Conservation (phyloP, 2,888 invertebrate species). For the Scrobipalpa atriplicella region DNA sequence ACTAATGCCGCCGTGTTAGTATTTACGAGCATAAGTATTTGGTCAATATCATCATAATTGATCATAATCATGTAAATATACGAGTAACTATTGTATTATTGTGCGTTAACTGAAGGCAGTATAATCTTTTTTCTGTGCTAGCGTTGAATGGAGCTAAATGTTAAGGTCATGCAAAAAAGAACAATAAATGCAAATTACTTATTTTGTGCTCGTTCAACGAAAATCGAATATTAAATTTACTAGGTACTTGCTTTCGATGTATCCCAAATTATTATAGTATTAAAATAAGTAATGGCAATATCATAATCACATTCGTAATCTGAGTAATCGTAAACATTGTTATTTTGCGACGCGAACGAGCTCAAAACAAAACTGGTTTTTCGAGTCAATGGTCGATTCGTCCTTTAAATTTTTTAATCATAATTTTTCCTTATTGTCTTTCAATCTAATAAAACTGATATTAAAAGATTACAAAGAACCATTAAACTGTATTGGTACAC, state of each 20-base stretch:
- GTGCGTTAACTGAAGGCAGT: background rate
- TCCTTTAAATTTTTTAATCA: background rate
- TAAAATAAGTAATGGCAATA: background rate
- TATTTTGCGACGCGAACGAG: background rate
- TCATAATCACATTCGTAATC: background rate
- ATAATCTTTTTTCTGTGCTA: constrained; percentile 3
- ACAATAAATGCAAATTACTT: constrained; percentile 32
- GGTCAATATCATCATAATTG: no score
- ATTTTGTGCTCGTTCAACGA: constrained; percentile 29
- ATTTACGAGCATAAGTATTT: no score
- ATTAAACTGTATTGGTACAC: background rate
- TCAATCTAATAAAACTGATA: background rate
- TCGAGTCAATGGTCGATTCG: constrained; percentile 2
- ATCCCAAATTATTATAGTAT: background rate
- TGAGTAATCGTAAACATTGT: background rate
- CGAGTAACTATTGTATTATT: background rate
- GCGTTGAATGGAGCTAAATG: constrained; percentile 44
- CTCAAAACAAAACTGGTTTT: constrained; percentile 12
- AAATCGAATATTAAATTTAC: background rate
- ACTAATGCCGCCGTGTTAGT: no score
- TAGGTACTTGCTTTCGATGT: background rate
- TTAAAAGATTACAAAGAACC: background rate
- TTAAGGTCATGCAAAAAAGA: constrained; percentile 64
- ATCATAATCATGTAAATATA: background rate
- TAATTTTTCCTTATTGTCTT: constrained; percentile 13